Evolutionary conservation across 2,113 vertebrate genomes (phyloP), one percentile per base, ranked within the genome.

Genomic region (Odocoileus hemionus): DNA sequence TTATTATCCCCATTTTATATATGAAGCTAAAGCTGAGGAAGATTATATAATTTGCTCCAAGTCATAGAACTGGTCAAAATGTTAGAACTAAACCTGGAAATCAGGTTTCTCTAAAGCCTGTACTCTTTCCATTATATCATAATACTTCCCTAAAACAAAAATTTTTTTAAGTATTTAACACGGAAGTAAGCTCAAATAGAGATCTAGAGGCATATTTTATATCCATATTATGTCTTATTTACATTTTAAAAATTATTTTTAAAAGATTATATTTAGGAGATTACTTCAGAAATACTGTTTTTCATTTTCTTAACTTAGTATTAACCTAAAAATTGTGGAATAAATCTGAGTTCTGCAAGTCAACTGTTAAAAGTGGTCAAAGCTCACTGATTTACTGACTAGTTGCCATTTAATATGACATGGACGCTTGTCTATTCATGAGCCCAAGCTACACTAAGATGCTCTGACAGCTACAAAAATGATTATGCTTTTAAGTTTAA

Each of bases 221-320:
- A 94, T 61, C n/a, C 26, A 76, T 16, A 92, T 52, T 86, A 64
- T 76, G 23, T 25, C n/a, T 76, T 85, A 83, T 61, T 86, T 45
- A 76, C 3, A 55, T 91, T 55, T 5, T 26, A 64, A 78, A 96
- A 95, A 95, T 43, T 45, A 58, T 93, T 80, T 91, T 79, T 47
- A 39, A 39, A 70, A 70, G 43, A 78, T 78, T 88, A 91, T 4
- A 87, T 17, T 94, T 80, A 94, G 52, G n/a, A 64, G 47, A 88
- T 13, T 91, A 89, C 87, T 94, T 97, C 64, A 87, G 89, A 85
- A 86, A 52, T 67, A 78, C 1, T 80, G 8, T 23, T 86, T 95
- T 97, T 60, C 14, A 87, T 76, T 94, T 95, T 91, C 78, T 93
- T 92, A 70, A 95, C 16, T 96, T 84, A 80, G 6, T 80, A 94